Base-by-base conservation (phyloP, 2,888 invertebrate species). In the Amphipoea lucens region DNA sequence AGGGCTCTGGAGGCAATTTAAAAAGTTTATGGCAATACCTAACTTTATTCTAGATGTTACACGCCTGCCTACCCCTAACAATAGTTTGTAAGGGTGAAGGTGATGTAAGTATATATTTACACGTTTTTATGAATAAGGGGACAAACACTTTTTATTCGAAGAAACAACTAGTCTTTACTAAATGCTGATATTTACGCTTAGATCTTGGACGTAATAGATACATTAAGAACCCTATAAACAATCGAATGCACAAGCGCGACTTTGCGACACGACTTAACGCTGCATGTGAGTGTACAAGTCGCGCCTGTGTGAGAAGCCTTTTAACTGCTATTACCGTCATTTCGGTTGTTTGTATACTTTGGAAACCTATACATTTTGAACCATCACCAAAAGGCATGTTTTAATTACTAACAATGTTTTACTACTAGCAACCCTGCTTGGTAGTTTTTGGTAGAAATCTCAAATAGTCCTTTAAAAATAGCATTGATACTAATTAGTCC, bases 401-500 rank as follows among this genome's bases (percentile, higher is more conserved):
- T 48, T 57, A 29, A 72, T 72, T 48, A 63, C 5, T 54, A 42
- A 57, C 1, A 71, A 29, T 12, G 69, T 36, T 83, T 74, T 4
- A 74, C 79, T 76, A 84, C 84, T 87, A 60, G 87, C 85, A 84
- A 87, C 81, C 74, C 84, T 77, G 81, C 71, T 78, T 82, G 66
- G 82, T 82, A 84, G 84, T 72, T 87, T 80, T 83, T 79, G 66
- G 87, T 87, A 83, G 84, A 79, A 83, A 87, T 85, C 73, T 82
- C 71, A 74, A 81, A 72, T 66, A 76, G 76, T 74, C 40, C 14
- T 71, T 73, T 70, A 65, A 60, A 72, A 65, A 85, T 80, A 85
- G 65, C 54, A 86, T 83, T 74, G 74, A 83, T 75, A 86, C 86
- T 84, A 84, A 82, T 29, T 62, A 68, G 42, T 81, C 63, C 76